phyloP scores from a whole-genome alignment of 1,140 invertebrate genomes.

The Drosophila virilis region DNA sequence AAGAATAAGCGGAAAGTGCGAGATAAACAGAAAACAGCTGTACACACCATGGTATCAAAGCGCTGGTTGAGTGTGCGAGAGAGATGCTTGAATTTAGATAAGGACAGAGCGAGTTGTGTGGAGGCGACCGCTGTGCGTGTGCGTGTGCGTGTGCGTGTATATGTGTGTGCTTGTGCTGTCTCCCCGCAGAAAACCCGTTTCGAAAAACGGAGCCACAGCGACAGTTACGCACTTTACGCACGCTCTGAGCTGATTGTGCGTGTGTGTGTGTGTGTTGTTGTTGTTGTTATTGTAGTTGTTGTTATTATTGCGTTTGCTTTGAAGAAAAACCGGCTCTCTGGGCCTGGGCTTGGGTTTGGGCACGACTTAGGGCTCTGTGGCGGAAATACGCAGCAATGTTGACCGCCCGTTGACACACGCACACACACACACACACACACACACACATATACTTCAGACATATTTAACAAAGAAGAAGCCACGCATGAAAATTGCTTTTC shows the following conservation, averaged over 20 bases:
- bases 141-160: neutral
- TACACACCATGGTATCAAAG: conserved; percentile 60
- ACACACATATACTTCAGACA: conserved; percentile 7
- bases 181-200: conserved; percentile 71
- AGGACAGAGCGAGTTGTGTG: conserved; percentile 3
- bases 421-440: conserved; percentile 15
- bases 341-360: conserved; percentile 38
- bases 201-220: conserved; percentile 49
- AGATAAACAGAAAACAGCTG: conserved; percentile 82
- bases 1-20: conserved; percentile 79
- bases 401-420: conserved; percentile 51
- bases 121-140: conserved; percentile 4
- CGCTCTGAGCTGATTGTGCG: conserved; percentile 54
- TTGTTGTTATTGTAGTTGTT: conserved; percentile 23
- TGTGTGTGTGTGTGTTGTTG: conserved; percentile 19
- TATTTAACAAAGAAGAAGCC: conserved; percentile 71
- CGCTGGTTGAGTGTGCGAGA: conserved; percentile 13
- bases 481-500: conserved; percentile 81
- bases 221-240: conserved; percentile 81
- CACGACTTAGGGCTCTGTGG: conserved; percentile 39
- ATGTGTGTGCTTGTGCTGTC: conserved; percentile 20
- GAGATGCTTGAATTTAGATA: conserved; percentile 25
- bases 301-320: conserved; percentile 54
- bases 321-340: conserved; percentile 75
- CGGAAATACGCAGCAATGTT: conserved; percentile 69